Conservation (phyloP, 1,140 invertebrate species). For the Megalonaias nervosa region DNA sequence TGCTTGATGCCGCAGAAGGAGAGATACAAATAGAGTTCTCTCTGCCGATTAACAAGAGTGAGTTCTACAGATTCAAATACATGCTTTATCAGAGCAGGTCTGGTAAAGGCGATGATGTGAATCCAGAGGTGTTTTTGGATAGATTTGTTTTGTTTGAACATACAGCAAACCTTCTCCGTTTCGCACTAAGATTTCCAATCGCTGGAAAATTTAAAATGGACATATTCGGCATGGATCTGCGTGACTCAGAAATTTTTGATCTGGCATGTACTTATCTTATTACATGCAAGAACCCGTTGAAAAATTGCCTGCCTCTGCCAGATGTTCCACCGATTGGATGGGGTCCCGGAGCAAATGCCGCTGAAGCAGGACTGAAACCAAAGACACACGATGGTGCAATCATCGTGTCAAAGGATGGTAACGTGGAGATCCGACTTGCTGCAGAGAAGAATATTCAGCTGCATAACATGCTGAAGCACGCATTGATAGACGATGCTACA, state of each 20-base stretch:
- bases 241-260: constrained; percentile 60
- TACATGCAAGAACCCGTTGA: constrained; percentile 49
- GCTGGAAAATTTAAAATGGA: constrained; percentile 65
- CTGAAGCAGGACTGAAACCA: constrained; percentile 58
- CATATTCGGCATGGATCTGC: constrained; percentile 63
- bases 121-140: constrained; percentile 51
- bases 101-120: constrained; percentile 18
- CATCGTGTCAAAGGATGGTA: constrained; percentile 58
- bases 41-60: constrained; percentile 47
- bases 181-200: constrained; percentile 61
- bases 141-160: constrained; percentile 65
- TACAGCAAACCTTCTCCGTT: constrained; percentile 50
- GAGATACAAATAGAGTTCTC: constrained; percentile 59
- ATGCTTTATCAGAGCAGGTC: constrained; percentile 56
- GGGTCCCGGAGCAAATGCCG: constrained; percentile 60
- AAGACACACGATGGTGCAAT: constrained; percentile 62
- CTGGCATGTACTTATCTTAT: constrained; percentile 66
- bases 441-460: constrained; percentile 57
- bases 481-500: constrained; percentile 62
- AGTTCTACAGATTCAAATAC: constrained; percentile 61
- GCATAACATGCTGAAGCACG: constrained; percentile 58
- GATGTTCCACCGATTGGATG: constrained; percentile 64
- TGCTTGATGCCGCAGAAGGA: constrained; percentile 51
- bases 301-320: constrained; percentile 61
- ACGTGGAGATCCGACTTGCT: constrained; percentile 60